Evolutionary conservation across 2,113 vertebrate species (phyloP).

Genomic region (Taurulus bubalis): DNA sequence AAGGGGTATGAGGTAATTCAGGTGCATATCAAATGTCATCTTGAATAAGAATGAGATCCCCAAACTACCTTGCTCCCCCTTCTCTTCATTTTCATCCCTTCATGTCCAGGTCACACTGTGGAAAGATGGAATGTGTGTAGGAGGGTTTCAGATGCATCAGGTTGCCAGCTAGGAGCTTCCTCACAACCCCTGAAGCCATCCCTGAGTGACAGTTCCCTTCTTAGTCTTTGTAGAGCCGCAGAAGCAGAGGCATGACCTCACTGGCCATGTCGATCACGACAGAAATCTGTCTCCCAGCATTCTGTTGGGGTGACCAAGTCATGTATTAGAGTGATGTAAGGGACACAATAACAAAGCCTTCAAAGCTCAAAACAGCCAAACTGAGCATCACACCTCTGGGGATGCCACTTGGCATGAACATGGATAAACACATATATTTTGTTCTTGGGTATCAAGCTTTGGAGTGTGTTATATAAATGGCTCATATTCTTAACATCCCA

Average conservation of each 20-base stretch:
- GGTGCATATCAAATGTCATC: slow-evolving; percentile 64
- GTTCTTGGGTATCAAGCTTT: slow-evolving; percentile 4
- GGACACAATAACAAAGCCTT: slow-evolving; percentile 60
- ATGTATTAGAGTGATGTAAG: slow-evolving; percentile 39
- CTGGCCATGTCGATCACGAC: slow-evolving; percentile 61
- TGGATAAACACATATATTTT: background rate
- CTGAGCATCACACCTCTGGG: slow-evolving; percentile 10
- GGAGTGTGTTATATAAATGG: background rate
- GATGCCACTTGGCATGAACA: slow-evolving; percentile 4
- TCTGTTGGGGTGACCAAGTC: slow-evolving; percentile 58
- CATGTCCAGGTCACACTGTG: slow-evolving; percentile 58
- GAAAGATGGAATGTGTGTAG: slow-evolving; percentile 78
- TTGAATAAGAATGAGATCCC: slow-evolving; percentile 55
- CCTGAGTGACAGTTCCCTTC: slow-evolving; percentile 59
- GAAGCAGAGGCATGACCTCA: slow-evolving; percentile 77
- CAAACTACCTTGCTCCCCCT: slow-evolving; percentile 19
- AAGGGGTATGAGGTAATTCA: slow-evolving; percentile 66
- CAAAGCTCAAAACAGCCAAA: slow-evolving; percentile 30
- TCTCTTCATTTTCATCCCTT: slow-evolving; percentile 50
- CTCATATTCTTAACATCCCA: slow-evolving; percentile 16
- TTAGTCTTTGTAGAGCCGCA: slow-evolving; percentile 72
- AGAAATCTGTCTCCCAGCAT: slow-evolving; percentile 59
- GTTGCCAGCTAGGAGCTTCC: slow-evolving; percentile 74
- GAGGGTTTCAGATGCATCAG: slow-evolving; percentile 78
- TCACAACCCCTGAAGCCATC: slow-evolving; percentile 64